Evolutionary conservation across 2,888 invertebrate species (phyloP), one percentile per base, ranked within the genome.

Genomic region (Cosmia pyralina): DNA sequence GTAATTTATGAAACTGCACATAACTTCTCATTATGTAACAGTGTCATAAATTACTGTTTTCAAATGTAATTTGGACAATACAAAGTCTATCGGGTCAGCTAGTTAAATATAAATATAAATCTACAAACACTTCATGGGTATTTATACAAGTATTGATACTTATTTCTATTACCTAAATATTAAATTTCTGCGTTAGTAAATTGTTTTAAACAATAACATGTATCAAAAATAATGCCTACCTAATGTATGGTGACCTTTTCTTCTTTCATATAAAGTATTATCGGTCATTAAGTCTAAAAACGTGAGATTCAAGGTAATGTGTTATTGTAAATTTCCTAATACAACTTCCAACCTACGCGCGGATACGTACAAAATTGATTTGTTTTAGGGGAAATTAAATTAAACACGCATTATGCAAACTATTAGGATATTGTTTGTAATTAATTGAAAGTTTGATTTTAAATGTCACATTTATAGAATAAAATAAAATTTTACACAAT

Each of bases 291-390:
- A 71, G 58, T 52, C 72, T 71, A 74, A 72, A 82, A 75, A 71
- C 28, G 64, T 74, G 52, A 58, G 41, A 71, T 38, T 77, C 87
- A 85, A 85, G 77, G 83, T 67, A 65, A 81, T 52, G 13, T 69
- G 59, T 48, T 52, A 48, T 77, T 59, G 59, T 62, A 60, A 60
- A 73, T 81, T 84, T 69, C 82, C 17, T 48, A 84, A 74, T 34
- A 69, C 52, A 34, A 58, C 55, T 34, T 46, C 6, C 50, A 60
- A 44, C 41, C 28, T 68, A 57, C 19, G 59, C 52, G 44, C 65
- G 63, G 50, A 48, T 38, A 62, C 15, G 28, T n/a, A 50, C 13
- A 5, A 50, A 69, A 66, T 72, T 72, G 68, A 68, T 77, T 75
- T 19, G 22, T 55, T 55, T 22, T n/a, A 57, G 34, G 53, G 63